phyloP scores from a whole-genome alignment of 1,140 invertebrate genomes.

The Wiebesia pumilae region DNA sequence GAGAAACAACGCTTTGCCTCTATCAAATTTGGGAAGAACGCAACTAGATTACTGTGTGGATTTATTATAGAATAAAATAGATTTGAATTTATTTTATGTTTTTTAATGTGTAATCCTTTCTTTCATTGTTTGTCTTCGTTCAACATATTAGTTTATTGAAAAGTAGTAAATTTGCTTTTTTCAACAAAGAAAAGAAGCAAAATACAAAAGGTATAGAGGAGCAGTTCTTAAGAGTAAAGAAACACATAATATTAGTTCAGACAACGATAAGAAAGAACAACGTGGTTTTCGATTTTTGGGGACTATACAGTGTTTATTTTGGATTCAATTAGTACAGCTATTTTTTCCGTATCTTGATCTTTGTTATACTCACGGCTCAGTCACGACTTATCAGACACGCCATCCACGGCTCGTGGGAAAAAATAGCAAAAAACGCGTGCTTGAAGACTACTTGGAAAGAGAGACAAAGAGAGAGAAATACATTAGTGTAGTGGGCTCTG shows the following conservation, averaged over 20 bases:
- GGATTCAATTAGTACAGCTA: not conserved
- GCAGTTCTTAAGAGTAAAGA: too few species aligned
- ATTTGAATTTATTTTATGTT: not conserved
- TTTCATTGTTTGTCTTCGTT: not conserved
- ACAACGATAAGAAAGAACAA: too few species aligned
- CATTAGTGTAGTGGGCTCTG: not conserved
- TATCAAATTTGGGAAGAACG: not conserved
- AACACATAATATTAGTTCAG: too few species aligned
- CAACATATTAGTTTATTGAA: not conserved
- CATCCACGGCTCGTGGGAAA: too few species aligned
- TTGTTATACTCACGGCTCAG: not conserved
- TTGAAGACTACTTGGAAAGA: not conserved
- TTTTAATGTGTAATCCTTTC: not conserved
- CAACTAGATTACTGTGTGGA: not conserved
- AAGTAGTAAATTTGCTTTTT: not conserved
- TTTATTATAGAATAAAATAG: not conserved
- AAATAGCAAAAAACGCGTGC: not conserved
- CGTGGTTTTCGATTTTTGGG: not conserved
- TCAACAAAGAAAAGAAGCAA: not conserved
- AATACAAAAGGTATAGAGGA: not conserved
- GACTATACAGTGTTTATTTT: not conserved
- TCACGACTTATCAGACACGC: not conserved
- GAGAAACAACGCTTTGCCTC: slow-evolving; percentile 6
- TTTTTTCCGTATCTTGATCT: not conserved
- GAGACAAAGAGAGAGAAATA: not conserved